A percentile compares a stretch with the other conserved stretches of the same genome.
These are phyloP conservation scores for Pomacea canaliculata DNA, from an alignment of 2,888 invertebrate species.

Conservation along the genomic window DNA sequence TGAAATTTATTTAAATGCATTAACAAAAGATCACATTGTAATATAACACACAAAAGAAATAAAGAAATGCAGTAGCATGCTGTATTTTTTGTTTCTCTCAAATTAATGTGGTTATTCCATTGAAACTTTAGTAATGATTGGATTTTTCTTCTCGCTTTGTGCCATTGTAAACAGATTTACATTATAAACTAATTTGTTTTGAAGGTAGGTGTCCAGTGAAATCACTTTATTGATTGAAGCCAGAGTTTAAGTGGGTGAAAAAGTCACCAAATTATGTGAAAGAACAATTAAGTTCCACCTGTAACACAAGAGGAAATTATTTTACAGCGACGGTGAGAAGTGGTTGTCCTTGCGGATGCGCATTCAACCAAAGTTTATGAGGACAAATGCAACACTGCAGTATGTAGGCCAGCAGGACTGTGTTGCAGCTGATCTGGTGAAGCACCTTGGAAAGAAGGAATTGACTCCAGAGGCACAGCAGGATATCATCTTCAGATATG, in stretches of 20 bases:
- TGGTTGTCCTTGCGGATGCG: neutral
- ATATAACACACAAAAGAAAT: too few species aligned
- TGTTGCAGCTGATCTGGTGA: slow-evolving; percentile 6
- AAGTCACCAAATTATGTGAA: neutral
- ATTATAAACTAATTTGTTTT: too few species aligned
- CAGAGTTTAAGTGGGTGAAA: too few species aligned
- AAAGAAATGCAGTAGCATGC: too few species aligned
- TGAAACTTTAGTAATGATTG: too few species aligned
- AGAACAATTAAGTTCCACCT: neutral
- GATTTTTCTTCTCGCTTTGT: too few species aligned
- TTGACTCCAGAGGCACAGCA: neutral
- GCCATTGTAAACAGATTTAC: too few species aligned
- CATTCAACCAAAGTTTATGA: neutral
- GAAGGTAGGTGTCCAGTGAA: too few species aligned
- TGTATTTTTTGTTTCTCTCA: too few species aligned
- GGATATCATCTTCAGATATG: slow-evolving; percentile 8
- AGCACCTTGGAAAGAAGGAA: neutral
- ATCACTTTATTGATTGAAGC: too few species aligned
- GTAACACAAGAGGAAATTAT: neutral
- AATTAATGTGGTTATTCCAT: too few species aligned
- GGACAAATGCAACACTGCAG: neutral
- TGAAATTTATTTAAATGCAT: neutral
- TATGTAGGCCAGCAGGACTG: neutral
- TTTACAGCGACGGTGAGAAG: neutral
- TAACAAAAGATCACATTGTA: too few species aligned